A percentile compares a stretch with the other conserved stretches of the same genome.
Conservation (phyloP, 2,113 vertebrate species). For the Mormyrus iriodes region DNA sequence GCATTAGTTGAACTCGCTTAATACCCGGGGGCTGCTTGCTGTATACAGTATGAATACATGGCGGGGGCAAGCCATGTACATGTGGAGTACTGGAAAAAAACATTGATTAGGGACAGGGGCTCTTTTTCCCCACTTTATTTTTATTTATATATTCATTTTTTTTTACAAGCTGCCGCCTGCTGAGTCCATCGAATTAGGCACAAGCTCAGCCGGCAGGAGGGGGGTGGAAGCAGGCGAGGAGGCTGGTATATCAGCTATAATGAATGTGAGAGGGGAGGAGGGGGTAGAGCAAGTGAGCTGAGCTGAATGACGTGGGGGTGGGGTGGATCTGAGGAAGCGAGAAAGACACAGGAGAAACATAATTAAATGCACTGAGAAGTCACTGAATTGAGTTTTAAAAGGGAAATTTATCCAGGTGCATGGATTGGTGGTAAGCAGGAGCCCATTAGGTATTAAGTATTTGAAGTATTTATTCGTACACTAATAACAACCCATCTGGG, state of each 20-base stretch:
- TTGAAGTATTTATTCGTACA: not conserved
- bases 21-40: not conserved
- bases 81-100: not conserved
- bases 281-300: not conserved
- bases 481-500: not conserved
- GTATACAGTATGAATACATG: not conserved
- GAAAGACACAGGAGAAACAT: not conserved
- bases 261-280: not conserved
- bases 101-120: not conserved
- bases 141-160: not conserved
- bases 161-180: not conserved
- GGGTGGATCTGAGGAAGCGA: not conserved
- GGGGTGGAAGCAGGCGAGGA: not conserved
- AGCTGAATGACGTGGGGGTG: not conserved
- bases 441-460: not conserved
- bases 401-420: not conserved
- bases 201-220: not conserved
- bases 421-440: not conserved
- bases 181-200: not conserved
- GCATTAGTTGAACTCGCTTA: not conserved
- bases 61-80: not conserved
- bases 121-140: not conserved
- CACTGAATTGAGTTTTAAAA: not conserved
- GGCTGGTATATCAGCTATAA: not conserved
- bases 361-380: not conserved